Conservation (phyloP, 64 coral and sea anemone species). For the Stichodactyla mertensii region DNA sequence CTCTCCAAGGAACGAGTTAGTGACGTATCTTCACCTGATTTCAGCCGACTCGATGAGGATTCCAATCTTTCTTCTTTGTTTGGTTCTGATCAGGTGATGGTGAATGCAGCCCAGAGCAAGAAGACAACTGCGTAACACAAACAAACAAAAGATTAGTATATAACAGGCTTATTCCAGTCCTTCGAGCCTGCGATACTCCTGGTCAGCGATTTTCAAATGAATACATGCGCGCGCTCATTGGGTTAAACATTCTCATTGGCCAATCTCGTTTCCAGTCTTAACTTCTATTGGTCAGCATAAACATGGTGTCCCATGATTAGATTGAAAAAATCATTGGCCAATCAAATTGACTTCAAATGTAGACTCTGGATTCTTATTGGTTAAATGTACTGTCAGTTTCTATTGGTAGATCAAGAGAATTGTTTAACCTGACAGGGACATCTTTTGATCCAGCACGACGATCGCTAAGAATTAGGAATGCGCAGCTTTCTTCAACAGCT, state of each 20-base stretch:
- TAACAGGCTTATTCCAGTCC: background rate
- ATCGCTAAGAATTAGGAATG: conserved; percentile 85
- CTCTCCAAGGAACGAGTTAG: background rate
- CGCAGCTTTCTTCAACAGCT: conserved; percentile 80
- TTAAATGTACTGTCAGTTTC: background rate
- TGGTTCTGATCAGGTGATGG: conserved; percentile 88
- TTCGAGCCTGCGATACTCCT: background rate
- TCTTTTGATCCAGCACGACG: conserved; percentile 49
- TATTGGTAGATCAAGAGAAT: background rate
- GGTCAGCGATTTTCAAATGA: too few relatives aligned
- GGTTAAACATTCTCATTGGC: too few relatives aligned
- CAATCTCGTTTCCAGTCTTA: too few relatives aligned
- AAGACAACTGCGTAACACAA: conserved; percentile 45
- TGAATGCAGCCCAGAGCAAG: conserved; percentile 83
- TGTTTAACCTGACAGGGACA: conserved; percentile 74
- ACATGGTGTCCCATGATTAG: too few relatives aligned
- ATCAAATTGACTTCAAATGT: background rate
- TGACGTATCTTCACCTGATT: conserved; percentile 40
- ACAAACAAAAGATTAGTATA: background rate
- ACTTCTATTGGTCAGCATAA: too few relatives aligned
- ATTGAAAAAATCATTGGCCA: background rate
- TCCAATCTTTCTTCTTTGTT: conserved; percentile 83
- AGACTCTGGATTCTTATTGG: background rate
- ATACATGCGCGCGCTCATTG: too few relatives aligned
- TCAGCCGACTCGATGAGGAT: conserved; percentile 85